Evolutionary conservation across 35 echinoderm and acorn worm species (phyloP), one percentile per base, ranked within the genome.

Genomic region (Lytechinus pictus): DNA sequence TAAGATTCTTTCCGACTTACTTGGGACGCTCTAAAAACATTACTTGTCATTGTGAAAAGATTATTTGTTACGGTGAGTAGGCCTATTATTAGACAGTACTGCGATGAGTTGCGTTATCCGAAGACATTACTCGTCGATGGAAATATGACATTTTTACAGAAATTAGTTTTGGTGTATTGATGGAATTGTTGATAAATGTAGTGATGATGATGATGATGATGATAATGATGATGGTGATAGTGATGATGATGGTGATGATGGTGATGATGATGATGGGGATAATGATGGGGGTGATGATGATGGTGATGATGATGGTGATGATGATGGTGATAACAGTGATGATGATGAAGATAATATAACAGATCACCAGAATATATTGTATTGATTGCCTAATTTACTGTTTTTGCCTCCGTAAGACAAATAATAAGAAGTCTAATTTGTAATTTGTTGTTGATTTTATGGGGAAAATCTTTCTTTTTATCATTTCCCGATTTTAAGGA

Each of bases 11-110:
- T 10, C 24, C 3, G 95, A 97, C 10, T 99, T 97, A 86, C 57
- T 99, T 1, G 54, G n/a, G 9, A 88, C 96, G 9, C 52, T 99
- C 3, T 95, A 96, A 58, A 99, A 27, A 96, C 98, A 12, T 56
- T 99, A 54, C 94, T 99, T 0, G 95, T 99, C 28, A 99, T 97
- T 86, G 98, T 99, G 1, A 99, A 99, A 72, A 91, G 97, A 52
- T 90, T 97, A 8, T 99, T 97, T 94, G 52, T 96, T 16, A 94
- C 86, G 94, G 98, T 99, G 95, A 90, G 97, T 54, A n/a, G n/a
- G n/a, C n/a, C n/a, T n/a, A n/a, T n/a, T n/a, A 33, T 54, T 9
- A 44, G 33, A 44, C 33, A 44, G 33, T 44, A 44, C 33, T 44
- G 33, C 33, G 33, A 44, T 44, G 33, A 0, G 33, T 44, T 44